phyloP scores from a whole-genome alignment of 1,140 invertebrate species.

The Calephelis nemesis region DNA sequence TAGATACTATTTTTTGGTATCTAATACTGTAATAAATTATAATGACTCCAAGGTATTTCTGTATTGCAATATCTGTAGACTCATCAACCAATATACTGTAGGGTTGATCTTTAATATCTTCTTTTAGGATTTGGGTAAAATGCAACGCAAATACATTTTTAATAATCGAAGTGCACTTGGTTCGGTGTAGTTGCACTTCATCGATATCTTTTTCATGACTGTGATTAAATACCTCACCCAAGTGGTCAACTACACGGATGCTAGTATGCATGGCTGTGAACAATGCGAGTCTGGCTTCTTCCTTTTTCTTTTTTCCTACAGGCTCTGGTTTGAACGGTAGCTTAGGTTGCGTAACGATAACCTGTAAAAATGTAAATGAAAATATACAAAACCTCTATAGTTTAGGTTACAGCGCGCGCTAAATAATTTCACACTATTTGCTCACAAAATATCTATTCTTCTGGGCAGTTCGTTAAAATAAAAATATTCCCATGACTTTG shows the following conservation, averaged over 20 bases:
- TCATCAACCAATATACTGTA: not conserved
- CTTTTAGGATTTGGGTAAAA: not conserved
- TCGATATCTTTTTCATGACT: not conserved
- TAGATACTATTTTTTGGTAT: not conserved
- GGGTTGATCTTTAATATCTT: not conserved
- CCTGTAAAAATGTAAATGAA: constrained; percentile 8
- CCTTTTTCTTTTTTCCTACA: not conserved
- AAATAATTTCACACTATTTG: constrained; percentile 11
- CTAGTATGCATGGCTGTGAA: not conserved
- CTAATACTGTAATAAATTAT: constrained; percentile 9
- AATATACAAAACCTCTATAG: constrained; percentile 9
- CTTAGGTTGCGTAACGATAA: not conserved
- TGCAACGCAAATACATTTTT: not conserved
- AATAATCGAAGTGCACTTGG: not conserved
- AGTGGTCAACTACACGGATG: not conserved
- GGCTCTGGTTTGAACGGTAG: not conserved
- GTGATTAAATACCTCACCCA: not conserved
- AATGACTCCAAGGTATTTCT: not conserved
- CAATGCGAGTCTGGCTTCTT: not conserved
- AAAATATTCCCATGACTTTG: constrained; percentile 1
- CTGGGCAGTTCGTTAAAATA: not conserved
- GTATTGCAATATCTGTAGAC: not conserved
- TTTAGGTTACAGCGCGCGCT: constrained; percentile 5
- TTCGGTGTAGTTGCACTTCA: not conserved
- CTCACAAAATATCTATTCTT: constrained; percentile 1